A percentile compares a stretch with the other conserved stretches of the same genome.
phyloP scores from a whole-genome alignment of 2,888 invertebrate genomes.

The Cartodere bifasciata region DNA sequence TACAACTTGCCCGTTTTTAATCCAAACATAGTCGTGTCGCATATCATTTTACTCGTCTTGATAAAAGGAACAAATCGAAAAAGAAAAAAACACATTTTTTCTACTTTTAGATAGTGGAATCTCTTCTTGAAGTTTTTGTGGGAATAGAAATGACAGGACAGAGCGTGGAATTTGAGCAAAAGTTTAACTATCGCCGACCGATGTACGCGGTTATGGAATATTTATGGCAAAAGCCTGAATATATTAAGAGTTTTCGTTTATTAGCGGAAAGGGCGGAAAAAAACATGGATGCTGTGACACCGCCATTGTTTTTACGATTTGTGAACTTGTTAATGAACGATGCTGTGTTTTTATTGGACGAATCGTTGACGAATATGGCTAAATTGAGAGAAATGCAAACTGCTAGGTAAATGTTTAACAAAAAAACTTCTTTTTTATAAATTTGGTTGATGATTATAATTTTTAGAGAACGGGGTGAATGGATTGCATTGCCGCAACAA shows the following conservation, averaged over 20 bases:
- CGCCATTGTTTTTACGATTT: constrained; percentile 87
- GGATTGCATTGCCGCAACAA: constrained; percentile 52
- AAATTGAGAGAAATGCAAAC: constrained; percentile 73
- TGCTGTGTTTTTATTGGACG: constrained; percentile 88
- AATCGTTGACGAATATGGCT: constrained; percentile 80
- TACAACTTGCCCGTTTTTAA: no score
- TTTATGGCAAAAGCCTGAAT: constrained; percentile 73
- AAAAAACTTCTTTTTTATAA: no score
- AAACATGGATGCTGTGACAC: constrained; percentile 81
- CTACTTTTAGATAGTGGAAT: constrained; percentile 63
- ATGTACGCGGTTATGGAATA: constrained; percentile 92
- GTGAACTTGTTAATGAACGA: constrained; percentile 95
- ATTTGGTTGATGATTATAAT: no score
- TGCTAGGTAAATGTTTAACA: constrained; percentile 43
- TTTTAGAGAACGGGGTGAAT: constrained; percentile 53
- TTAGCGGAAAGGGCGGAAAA: constrained; percentile 69
- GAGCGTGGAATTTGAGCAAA: constrained; percentile 90
- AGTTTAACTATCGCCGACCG: constrained; percentile 89
- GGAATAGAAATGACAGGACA: constrained; percentile 96
- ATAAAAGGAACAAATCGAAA: no score
- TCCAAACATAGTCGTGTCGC: no score
- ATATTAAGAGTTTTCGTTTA: constrained; percentile 60
- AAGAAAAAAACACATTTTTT: no score
- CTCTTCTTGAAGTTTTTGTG: constrained; percentile 85
- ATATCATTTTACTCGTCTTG: no score